phyloP scores from a whole-genome alignment of 1,140 invertebrate genomes.

The Fopius arisanus region DNA sequence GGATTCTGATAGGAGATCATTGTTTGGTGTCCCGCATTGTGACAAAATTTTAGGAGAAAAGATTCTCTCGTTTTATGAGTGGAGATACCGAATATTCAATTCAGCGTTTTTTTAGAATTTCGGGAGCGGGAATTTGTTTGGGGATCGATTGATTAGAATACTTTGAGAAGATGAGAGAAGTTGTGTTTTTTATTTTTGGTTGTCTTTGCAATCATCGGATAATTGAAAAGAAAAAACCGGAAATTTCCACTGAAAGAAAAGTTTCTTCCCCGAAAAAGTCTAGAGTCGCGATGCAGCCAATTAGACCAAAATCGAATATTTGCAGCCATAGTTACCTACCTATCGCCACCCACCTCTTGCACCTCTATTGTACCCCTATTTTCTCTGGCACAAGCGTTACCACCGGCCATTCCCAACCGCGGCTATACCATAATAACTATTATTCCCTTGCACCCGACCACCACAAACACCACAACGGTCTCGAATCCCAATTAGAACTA shows the following conservation, averaged over 20 bases:
- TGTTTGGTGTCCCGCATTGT: not conserved
- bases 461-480: constrained; percentile 38
- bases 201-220: too few species aligned
- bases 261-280: too few species aligned
- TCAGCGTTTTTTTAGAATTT: too few species aligned
- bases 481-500: constrained; percentile 54
- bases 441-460: constrained; percentile 37
- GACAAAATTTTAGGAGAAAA: not conserved
- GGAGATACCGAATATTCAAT: too few species aligned
- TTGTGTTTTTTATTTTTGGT: too few species aligned
- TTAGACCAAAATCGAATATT: not conserved
- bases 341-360: not conserved
- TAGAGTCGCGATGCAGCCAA: too few species aligned
- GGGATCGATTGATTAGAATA: too few species aligned
- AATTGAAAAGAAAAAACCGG: too few species aligned
- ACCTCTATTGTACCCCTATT: not conserved
- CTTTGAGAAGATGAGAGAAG: too few species aligned
- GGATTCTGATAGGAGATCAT: not conserved
- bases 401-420: constrained; percentile 28
- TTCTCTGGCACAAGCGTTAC: constrained; percentile 23
- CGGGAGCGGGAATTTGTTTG: too few species aligned
- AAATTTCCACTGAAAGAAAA: too few species aligned
- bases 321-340: not conserved
- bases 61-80: too few species aligned
- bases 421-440: constrained; percentile 32